Evolutionary conservation across 2,113 vertebrate genomes (phyloP).

Genomic region (Tichodroma muraria): DNA sequence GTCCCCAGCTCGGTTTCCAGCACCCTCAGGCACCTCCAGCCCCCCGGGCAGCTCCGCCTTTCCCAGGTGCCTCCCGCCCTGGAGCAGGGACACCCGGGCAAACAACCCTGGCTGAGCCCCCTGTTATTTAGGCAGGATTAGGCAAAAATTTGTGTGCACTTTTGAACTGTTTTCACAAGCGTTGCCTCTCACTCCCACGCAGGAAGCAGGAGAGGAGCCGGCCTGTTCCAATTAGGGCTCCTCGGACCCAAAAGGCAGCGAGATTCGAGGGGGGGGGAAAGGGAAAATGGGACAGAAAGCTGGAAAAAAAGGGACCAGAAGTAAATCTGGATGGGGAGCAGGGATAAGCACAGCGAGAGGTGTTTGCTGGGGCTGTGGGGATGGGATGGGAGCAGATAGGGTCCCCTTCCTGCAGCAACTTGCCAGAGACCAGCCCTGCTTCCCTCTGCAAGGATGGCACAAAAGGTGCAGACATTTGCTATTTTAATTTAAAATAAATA

Average conservation of each 20-base stretch:
- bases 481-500: slow-evolving; percentile 66
- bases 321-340: neutral
- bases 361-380: neutral
- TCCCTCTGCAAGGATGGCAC: neutral
- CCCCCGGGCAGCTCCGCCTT: neutral
- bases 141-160: slow-evolving; percentile 77
- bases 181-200: slow-evolving; percentile 75
- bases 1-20: neutral
- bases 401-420: neutral
- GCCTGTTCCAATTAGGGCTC: slow-evolving; percentile 63
- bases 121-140: slow-evolving; percentile 76
- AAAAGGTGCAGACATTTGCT: slow-evolving; percentile 15
- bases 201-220: slow-evolving; percentile 69
- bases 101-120: slow-evolving; percentile 56
- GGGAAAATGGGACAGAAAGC: neutral
- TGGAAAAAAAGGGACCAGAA: neutral
- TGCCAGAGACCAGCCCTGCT: neutral
- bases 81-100: neutral
- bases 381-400: neutral
- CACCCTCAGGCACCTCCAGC: neutral
- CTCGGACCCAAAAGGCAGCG: neutral
- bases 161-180: slow-evolving; percentile 81
- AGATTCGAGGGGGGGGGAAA: neutral
- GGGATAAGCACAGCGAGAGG: neutral
- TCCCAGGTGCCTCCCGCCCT: neutral